Base-by-base conservation (phyloP, 2,113 vertebrate species). In the Lophius piscatorius region DNA sequence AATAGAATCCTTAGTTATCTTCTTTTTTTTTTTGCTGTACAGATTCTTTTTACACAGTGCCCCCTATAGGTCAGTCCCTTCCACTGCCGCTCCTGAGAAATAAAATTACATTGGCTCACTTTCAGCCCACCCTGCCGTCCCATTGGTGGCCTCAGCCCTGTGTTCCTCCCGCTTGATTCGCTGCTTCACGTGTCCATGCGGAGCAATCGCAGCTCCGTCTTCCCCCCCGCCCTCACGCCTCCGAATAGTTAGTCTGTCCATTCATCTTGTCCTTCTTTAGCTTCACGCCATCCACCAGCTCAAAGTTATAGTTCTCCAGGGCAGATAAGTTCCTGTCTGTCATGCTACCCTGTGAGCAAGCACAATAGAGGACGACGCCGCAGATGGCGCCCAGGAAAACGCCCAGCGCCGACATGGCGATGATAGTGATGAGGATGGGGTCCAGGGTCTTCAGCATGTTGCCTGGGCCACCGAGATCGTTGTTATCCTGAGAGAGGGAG, bases 211-310 rank as follows among this genome's bases (percentile, higher is more conserved):
- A 4, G 79, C 76, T 34, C 80, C 60, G 48, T 9, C 54, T 24
- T 33, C 0, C 3, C 2, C 7, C 2, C 5, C 10, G 26, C 11
- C 77, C 91, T 99, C 94, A 99, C 74, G 96, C 95, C 89, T 99
- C 97, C 0, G 96, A 97, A 57, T 98, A 99, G 52, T 94, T 93
- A 80, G 85, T 98, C 92, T 98, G 96, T 95, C 95, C 89, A 45
- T 94, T 97, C 78, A 99, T 92, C 91, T 99, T 99, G 88, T 98
- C 96, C 73, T 99, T 99, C 93, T 99, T 99, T 90, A 98, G 94
- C 90, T 99, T 99, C 48, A 99, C 95, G 0, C 97, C 97, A 16
- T 99, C 97, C 45, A 99, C 97, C 60, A 99, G 94, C 88, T 99
- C 97, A 63, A 99, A 99, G 91, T 99, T 99, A 81, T 99, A 99